Evolutionary conservation across 2,888 invertebrate genomes (phyloP).

Genomic region (Ochropleura leucogaster): DNA sequence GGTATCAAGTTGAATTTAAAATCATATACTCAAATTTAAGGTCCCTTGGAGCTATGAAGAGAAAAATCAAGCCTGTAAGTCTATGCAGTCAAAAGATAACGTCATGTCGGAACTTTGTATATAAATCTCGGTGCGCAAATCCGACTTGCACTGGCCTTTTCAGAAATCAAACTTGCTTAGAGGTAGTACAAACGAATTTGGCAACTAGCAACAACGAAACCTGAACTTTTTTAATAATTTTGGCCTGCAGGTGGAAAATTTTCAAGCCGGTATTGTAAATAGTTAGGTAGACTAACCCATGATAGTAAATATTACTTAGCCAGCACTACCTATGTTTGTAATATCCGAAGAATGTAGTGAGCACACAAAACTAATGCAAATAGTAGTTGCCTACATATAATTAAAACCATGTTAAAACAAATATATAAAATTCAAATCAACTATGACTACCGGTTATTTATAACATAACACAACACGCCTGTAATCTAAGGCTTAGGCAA

Average conservation of each 20-base stretch:
- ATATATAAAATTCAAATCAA: background rate
- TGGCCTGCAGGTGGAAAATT: background rate
- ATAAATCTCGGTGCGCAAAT: too few species aligned
- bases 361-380: slow-evolving; percentile 8
- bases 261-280: background rate
- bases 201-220: background rate
- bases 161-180: background rate
- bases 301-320: slow-evolving; percentile 11
- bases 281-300: background rate
- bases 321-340: slow-evolving; percentile 11
- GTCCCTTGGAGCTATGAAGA: too few species aligned
- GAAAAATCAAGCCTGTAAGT: too few species aligned
- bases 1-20: too few species aligned
- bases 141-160: too few species aligned
- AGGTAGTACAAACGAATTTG: background rate
- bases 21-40: too few species aligned
- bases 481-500: background rate
- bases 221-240: background rate
- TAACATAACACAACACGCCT: background rate
- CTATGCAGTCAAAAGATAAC: too few species aligned
- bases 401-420: background rate
- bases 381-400: background rate
- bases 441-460: background rate
- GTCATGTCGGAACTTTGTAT: too few species aligned
- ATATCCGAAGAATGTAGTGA: slow-evolving; percentile 11